Conservation (phyloP, 2,888 invertebrate species). For the Limnephilus rhombicus region DNA sequence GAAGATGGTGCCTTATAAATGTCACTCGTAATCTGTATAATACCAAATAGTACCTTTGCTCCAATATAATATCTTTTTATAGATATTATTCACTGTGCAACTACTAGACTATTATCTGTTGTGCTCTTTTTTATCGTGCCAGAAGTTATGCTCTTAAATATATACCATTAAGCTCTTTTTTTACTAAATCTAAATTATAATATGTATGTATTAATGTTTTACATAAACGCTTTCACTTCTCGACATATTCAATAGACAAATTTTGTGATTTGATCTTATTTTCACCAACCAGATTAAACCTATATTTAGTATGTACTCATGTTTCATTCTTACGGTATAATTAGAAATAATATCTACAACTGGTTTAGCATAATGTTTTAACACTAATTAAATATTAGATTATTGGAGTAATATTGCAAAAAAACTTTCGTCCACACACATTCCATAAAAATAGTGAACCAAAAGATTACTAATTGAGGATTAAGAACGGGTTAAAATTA, state of each 20-base stretch:
- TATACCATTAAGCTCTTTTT: background rate
- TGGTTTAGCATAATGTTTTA: background rate
- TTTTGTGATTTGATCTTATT: background rate
- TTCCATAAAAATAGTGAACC: slow-evolving; percentile 1
- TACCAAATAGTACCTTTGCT: background rate
- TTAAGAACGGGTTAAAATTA: background rate
- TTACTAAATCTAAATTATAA: background rate
- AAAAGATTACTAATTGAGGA: background rate
- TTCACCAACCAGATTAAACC: background rate
- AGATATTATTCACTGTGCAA: background rate
- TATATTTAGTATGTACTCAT: background rate
- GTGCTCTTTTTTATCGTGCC: background rate
- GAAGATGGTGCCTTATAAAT: background rate
- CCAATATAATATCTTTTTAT: background rate
- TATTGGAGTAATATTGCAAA: background rate
- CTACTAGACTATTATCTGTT: background rate
- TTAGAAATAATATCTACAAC: background rate
- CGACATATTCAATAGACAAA: background rate
- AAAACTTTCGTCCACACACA: slow-evolving; percentile 1
- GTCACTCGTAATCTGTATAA: background rate
- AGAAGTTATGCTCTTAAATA: background rate
- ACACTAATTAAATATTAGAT: background rate
- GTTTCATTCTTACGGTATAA: background rate
- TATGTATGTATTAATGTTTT: background rate
- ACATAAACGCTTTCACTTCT: background rate